phyloP scores from a whole-genome alignment of 2,888 invertebrate genomes.

The Protodeltote pygarga region DNA sequence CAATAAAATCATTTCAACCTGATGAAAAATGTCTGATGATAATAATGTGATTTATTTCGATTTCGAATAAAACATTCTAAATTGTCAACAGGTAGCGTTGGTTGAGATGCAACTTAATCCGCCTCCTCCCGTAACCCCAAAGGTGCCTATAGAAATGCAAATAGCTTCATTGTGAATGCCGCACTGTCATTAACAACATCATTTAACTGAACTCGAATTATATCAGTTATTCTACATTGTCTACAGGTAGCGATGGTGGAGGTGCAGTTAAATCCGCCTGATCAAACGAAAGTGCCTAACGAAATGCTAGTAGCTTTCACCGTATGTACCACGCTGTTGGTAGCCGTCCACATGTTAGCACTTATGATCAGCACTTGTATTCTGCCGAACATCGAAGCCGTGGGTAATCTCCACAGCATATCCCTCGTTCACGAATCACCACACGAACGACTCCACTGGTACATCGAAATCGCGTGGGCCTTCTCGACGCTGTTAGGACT shows the following conservation, averaged over 20 bases:
- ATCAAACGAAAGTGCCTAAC: constrained; percentile 89
- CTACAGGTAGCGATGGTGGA: constrained; percentile 94
- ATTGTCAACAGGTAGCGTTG: constrained; percentile 89
- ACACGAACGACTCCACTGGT: constrained; percentile 95
- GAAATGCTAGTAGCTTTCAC: constrained; percentile 96
- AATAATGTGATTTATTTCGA: background rate
- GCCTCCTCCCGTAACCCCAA: constrained; percentile 85
- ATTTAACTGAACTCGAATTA: too few relatives aligned
- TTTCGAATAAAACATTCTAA: background rate
- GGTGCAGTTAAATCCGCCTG: constrained; percentile 93
- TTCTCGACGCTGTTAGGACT: constrained; percentile 98
- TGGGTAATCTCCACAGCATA: constrained; percentile 96
- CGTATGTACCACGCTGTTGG: constrained; percentile 97
- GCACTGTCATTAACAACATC: constrained; percentile 98
- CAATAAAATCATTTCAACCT: too few relatives aligned
- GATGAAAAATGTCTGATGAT: too few relatives aligned
- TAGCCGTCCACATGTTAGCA: constrained; percentile 98
- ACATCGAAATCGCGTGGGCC: constrained; percentile 99
- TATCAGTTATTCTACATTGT: constrained; percentile 13
- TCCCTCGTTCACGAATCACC: constrained; percentile 95
- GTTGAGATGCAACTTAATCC: constrained; percentile 97
- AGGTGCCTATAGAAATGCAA: constrained; percentile 93
- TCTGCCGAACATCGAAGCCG: constrained; percentile 98
- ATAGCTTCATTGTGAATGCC: constrained; percentile 98
- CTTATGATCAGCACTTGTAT: constrained; percentile 99